phyloP scores from a whole-genome alignment of 2,113 vertebrate species.

The Silurus asotus region DNA sequence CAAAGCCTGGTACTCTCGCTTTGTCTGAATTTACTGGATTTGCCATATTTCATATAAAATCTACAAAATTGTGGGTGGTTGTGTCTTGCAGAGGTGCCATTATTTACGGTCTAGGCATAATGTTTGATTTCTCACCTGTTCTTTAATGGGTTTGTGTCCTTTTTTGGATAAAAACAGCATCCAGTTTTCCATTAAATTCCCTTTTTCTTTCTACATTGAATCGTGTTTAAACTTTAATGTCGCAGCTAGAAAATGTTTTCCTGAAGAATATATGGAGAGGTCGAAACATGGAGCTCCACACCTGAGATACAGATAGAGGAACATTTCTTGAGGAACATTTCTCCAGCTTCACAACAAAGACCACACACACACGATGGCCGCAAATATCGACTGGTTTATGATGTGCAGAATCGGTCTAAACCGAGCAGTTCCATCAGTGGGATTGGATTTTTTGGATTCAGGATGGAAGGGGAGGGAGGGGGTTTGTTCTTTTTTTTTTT shows the following conservation, averaged over 20 bases:
- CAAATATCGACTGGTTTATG: slow-evolving; percentile 15
- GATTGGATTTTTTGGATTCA: not conserved
- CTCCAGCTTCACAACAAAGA: not conserved
- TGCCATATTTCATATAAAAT: not conserved
- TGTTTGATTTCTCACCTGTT: not conserved
- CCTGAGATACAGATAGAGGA: not conserved
- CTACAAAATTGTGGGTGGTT: not conserved
- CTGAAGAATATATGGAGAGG: not conserved
- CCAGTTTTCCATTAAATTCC: not conserved
- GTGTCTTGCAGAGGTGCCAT: not conserved
- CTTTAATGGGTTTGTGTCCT: not conserved
- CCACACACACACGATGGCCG: not conserved
- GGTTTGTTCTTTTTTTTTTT: not conserved
- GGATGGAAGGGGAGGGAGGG: not conserved
- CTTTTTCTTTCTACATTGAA: not conserved
- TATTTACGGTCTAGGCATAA: not conserved
- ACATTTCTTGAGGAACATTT: not conserved
- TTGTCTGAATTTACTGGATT: not conserved
- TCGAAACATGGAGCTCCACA: not conserved
- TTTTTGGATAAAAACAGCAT: not conserved
- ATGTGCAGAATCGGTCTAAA: not conserved
- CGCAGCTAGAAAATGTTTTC: not conserved
- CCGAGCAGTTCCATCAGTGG: not conserved
- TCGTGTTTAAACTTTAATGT: not conserved
- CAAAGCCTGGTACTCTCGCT: not conserved